phyloP scores from a whole-genome alignment of 2,888 invertebrate genomes.

The Oscheius sp. region DNA sequence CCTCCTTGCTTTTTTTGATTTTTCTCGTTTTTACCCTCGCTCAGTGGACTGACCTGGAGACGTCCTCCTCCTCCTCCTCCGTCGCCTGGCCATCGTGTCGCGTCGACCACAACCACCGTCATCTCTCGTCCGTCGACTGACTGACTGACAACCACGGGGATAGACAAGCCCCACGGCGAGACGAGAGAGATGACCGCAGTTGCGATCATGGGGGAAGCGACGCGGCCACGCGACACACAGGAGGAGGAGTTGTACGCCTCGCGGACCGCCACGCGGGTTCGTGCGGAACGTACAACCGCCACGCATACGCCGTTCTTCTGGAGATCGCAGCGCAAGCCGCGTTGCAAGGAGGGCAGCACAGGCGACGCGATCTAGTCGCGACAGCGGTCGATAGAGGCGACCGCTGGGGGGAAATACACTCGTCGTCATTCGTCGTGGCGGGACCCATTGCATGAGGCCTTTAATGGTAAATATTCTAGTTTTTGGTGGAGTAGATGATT shows the following conservation, averaged over 20 bases:
- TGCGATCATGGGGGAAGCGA: conserved; percentile 17
- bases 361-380: conserved; percentile 3
- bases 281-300: conserved; percentile 3
- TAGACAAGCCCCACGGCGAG: no score
- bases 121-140: no score
- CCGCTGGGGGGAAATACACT: neutral
- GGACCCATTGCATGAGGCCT: neutral
- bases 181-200: conserved; percentile 2
- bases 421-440: neutral
- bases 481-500: no score
- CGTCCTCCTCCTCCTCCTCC: neutral
- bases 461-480: neutral
- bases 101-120: no score
- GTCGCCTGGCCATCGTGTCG: neutral
- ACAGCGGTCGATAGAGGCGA: conserved; percentile 23
- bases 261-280: conserved; percentile 24
- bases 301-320: neutral
- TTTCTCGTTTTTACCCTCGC: no score
- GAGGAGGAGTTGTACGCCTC: conserved; percentile 20
- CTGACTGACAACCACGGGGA: no score
- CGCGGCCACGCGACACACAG: neutral
- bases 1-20: no score
- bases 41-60: neutral
- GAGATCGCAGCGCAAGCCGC: conserved; percentile 20
- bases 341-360: conserved; percentile 1